These are phyloP conservation scores for Crocallis elinguaria DNA, from an alignment of 2,888 invertebrate species.

Conservation along the genomic window DNA sequence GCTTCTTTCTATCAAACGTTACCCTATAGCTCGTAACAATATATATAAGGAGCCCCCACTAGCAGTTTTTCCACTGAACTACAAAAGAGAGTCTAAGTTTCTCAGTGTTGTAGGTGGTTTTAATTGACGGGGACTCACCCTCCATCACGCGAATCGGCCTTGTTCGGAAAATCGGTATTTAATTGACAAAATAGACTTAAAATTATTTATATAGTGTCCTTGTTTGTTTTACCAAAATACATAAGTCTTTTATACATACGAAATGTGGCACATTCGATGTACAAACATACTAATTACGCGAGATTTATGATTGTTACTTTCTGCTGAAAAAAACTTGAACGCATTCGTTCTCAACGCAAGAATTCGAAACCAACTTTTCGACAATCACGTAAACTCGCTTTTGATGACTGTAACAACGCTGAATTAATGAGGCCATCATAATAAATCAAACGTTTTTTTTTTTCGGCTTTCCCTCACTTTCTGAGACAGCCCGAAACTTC, in stretches of 20 bases:
- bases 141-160: too few relatives aligned
- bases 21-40: too few relatives aligned
- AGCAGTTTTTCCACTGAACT: too few relatives aligned
- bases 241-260: conserved; percentile 2
- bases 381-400: conserved; percentile 25
- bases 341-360: conserved; percentile 6
- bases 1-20: too few relatives aligned
- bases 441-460: conserved; percentile 15
- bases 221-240: conserved; percentile 17
- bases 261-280: conserved; percentile 4
- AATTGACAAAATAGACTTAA: background rate
- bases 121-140: too few relatives aligned
- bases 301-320: conserved; percentile 7
- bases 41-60: too few relatives aligned
- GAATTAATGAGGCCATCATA: conserved; percentile 16
- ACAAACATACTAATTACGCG: background rate
- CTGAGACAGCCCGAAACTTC: background rate
- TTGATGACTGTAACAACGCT: conserved; percentile 14
- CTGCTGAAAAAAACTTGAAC: conserved; percentile 5
- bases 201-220: background rate
- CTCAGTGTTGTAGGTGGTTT: too few relatives aligned
- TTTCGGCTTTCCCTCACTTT: conserved; percentile 8
- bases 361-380: conserved; percentile 13
- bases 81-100: too few relatives aligned
- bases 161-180: background rate